These are phyloP conservation scores for Pyrgilauda ruficollis DNA, from an alignment of 2,113 vertebrate species.

Conservation along the genomic window DNA sequence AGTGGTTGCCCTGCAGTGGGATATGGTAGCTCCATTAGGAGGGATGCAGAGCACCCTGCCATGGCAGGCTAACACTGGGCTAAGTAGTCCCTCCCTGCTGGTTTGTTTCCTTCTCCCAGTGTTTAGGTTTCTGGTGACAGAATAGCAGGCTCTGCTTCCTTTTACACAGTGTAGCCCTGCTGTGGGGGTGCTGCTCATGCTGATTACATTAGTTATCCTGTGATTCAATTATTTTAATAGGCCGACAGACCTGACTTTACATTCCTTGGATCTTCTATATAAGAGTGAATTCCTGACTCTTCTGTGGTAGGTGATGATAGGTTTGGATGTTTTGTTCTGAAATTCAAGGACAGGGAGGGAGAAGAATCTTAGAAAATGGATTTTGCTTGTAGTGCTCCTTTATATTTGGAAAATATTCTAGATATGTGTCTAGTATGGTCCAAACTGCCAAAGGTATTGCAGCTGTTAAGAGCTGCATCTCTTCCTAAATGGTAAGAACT, in stretches of 20 bases:
- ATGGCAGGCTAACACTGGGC: not conserved
- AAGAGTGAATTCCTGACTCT: not conserved
- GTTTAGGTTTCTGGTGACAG: not conserved
- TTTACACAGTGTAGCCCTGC: not conserved
- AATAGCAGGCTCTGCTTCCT: not conserved
- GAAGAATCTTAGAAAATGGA: not conserved
- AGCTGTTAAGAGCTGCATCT: not conserved
- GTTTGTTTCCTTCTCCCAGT: not conserved
- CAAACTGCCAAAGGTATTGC: not conserved
- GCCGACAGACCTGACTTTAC: not conserved
- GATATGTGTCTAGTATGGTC: not conserved
- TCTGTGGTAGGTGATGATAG: not conserved
- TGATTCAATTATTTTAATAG: not conserved
- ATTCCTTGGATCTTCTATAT: not conserved
- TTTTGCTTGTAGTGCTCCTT: not conserved
- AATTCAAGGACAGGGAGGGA: accelerated
- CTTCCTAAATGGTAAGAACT: not conserved
- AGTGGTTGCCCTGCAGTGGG: accelerated
- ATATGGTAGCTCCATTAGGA: accelerated
- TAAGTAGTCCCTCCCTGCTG: not conserved
- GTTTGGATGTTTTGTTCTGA: not conserved
- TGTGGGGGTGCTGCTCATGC: not conserved
- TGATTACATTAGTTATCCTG: not conserved
- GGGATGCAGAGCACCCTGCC: not conserved
- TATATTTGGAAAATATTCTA: not conserved